Base-by-base conservation (phyloP, 2,113 vertebrate species). In the Gymnorhina tibicen region DNA sequence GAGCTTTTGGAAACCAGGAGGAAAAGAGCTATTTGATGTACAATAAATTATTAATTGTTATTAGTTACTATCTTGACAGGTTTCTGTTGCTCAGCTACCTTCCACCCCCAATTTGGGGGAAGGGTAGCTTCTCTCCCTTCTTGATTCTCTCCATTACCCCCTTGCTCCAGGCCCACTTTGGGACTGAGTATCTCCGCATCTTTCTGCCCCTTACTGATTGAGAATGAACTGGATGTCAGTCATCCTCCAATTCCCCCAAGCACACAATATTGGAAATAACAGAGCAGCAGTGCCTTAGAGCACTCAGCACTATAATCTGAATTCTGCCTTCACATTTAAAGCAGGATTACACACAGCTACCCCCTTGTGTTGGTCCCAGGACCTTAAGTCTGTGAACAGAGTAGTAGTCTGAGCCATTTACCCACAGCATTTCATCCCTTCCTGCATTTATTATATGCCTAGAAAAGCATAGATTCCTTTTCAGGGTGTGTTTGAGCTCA, bases 31-130 rank as follows among this genome's bases (percentile, higher is more conserved):
- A 95, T 94, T 81, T 96, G 92, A 95, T 93, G 85, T 88, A 89
- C 76, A 91, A 95, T 97, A 96, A 96, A 97, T 96, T 96, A 97
- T 96, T 96, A 96, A 94, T 96, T 94, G 72, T 94, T 97, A 96
- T 93, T 95, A 93, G 88, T 96, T 90, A 88, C 58, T 91, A 60
- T 81, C 91, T 81, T 94, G 90, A 96, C 96, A 93, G 79, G 66
- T 92, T 96, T 95, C 90, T 94, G 56, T 78, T 93, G 62, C 76
- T 94, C 56, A 89, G 64, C 52, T 93, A 26, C 64, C 28, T 23
- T 90, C 49, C 22, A 68, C 16, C 32, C 53, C 26, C 35, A 84
- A 0, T 77, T 84, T 89, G 41, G 39, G 60, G 63, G 56, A 77
- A n/a, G 26, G 32, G 12, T 13, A 8, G 2, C 11, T 59, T 77